Percentiles rank a stretch among this genome's conserved stretches.
phyloP scores from a whole-genome alignment of 2,888 invertebrate genomes.

The Polietes domitor region DNA sequence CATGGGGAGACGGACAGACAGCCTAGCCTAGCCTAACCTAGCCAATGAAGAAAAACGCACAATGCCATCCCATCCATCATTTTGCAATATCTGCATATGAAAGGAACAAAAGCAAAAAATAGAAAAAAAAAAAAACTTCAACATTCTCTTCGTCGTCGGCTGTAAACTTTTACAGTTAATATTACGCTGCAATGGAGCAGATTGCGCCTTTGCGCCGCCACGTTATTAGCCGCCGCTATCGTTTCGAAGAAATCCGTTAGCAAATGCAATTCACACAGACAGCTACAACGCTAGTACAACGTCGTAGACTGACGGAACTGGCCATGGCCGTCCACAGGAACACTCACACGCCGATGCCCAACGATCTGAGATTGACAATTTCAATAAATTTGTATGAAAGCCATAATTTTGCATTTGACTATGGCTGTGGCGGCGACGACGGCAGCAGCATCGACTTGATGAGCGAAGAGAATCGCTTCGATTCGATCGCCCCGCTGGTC shows the following conservation, averaged over 20 bases:
- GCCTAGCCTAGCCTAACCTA: too few relatives aligned
- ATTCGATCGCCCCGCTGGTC: neutral
- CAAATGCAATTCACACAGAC: conserved; percentile 38
- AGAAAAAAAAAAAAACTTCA: neutral
- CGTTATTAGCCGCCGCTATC: neutral
- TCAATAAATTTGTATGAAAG: conserved; percentile 11
- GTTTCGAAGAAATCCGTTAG: conserved; percentile 39
- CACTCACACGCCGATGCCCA: neutral
- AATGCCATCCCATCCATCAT: too few relatives aligned
- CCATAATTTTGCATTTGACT: neutral
- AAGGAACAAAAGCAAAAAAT: neutral
- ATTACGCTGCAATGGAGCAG: neutral
- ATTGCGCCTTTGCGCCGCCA: neutral
- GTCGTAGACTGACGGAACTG: neutral
- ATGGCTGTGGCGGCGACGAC: neutral
- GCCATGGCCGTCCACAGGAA: neutral
- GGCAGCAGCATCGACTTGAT: neutral
- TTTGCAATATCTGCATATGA: neutral
- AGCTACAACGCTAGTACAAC: conserved; percentile 11
- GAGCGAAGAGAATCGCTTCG: neutral
- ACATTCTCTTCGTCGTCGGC: neutral
- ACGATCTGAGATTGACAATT: conserved; percentile 1
- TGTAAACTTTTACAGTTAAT: neutral
- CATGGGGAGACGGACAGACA: too few relatives aligned
- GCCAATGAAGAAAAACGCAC: too few relatives aligned